Conservation (phyloP, 2,888 invertebrate species). For the Quadriops clusia region DNA sequence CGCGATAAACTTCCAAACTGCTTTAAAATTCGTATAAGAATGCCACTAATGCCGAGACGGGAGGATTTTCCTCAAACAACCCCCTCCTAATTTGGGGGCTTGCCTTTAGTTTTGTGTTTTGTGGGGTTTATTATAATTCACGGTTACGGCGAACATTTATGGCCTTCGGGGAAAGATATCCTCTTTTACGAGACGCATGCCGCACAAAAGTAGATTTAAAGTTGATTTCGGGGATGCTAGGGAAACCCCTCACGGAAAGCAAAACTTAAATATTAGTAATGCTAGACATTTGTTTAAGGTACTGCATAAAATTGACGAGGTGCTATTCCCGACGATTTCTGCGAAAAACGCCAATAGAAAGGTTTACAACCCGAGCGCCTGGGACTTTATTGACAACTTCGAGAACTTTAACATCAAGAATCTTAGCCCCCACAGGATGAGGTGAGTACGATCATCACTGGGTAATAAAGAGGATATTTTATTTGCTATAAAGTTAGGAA, state of each 20-base stretch:
- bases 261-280: not conserved
- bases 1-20: too few species aligned
- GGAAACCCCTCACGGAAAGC: not conserved
- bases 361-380: conserved; percentile 71
- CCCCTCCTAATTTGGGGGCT: too few species aligned
- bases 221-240: conserved; percentile 10
- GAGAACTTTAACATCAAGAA: conserved; percentile 63
- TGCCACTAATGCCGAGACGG: too few species aligned
- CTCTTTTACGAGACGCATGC: conserved; percentile 7
- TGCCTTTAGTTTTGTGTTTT: too few species aligned
- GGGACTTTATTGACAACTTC: conserved; percentile 65
- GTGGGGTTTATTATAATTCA: too few species aligned
- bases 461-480: conserved; percentile 5
- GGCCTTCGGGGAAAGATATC: conserved; percentile 9
- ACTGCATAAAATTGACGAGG: conserved; percentile 79
- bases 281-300: too few species aligned
- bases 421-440: conserved; percentile 57
- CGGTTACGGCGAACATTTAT: conserved; percentile 9
- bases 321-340: conserved; percentile 65
- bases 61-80: too few species aligned
- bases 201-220: conserved; percentile 15
- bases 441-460: conserved; percentile 40
- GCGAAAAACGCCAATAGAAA: conserved; percentile 45
- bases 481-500: not conserved
- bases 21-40: too few species aligned